A percentile compares a stretch with the other conserved stretches of the same genome.
phyloP scores from a whole-genome alignment of 2,113 vertebrate species.

The Phalacrocorax carbo region DNA sequence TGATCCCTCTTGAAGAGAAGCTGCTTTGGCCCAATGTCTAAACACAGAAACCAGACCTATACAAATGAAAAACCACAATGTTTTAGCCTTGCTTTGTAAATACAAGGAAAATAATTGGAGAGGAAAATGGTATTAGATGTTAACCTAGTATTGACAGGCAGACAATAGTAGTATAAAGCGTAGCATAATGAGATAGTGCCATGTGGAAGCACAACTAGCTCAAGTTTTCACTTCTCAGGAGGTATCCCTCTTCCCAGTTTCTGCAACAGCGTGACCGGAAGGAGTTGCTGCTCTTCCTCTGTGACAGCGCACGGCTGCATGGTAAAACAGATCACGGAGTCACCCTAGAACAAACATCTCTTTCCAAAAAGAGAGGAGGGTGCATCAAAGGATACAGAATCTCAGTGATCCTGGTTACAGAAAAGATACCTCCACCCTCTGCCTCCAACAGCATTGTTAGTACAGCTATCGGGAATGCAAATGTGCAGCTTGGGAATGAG shows the following conservation, averaged over 20 bases:
- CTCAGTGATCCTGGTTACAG: not conserved
- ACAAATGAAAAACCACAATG: not conserved
- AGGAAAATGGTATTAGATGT: not conserved
- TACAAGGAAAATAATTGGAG: not conserved
- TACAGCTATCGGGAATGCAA: not conserved
- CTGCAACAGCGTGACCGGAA: not conserved
- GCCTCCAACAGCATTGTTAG: not conserved
- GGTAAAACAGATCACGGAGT: not conserved
- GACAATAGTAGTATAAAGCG: not conserved
- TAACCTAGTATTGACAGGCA: not conserved
- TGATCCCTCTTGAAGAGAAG: conserved; percentile 39
- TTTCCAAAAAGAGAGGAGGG: not conserved
- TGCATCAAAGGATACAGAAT: not conserved
- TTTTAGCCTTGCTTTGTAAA: not conserved
- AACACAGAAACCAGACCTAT: conserved; percentile 12
- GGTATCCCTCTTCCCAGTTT: not conserved
- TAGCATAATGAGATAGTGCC: not conserved
- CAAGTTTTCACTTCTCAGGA: not conserved
- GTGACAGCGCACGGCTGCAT: not conserved
- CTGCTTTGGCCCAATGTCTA: not conserved
- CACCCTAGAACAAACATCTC: not conserved
- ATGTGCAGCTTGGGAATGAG: not conserved
- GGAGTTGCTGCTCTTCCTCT: not conserved
- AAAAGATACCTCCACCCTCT: not conserved
- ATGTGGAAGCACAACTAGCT: not conserved